These are phyloP conservation scores for Pionites leucogaster DNA, from an alignment of 2,113 vertebrate genomes.

Conservation along the genomic window DNA sequence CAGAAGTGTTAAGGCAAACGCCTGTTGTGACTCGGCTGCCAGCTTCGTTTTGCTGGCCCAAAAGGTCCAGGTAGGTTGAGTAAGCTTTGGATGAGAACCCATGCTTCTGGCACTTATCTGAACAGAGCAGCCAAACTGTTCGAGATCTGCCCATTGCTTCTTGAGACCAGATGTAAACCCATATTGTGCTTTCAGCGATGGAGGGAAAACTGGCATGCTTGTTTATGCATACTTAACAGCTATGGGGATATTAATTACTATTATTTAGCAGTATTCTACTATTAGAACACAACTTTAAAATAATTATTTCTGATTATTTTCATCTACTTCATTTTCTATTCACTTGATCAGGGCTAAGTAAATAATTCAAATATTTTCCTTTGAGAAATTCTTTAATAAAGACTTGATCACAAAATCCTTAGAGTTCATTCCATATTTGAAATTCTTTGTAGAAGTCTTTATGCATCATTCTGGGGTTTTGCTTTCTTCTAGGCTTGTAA, in stretches of 20 bases:
- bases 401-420: background rate
- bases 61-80: slow-evolving; percentile 52
- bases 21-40: background rate
- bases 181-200: slow-evolving; percentile 41
- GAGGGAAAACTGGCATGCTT: background rate
- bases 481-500: background rate
- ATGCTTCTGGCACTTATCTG: background rate
- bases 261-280: background rate
- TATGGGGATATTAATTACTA: background rate
- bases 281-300: background rate
- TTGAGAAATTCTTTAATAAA: background rate
- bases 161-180: slow-evolving; percentile 51
- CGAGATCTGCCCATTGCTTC: slow-evolving; percentile 23
- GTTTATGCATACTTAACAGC: background rate
- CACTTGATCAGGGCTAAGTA: background rate
- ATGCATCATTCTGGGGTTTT: background rate
- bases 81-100: slow-evolving; percentile 33
- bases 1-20: background rate
- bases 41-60: background rate
- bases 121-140: background rate
- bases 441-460: background rate
- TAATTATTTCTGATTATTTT: background rate
- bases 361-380: slow-evolving; percentile 39
- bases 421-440: background rate
- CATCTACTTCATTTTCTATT: background rate